Percentiles rank a stretch among this genome's conserved stretches.
Conservation (phyloP, 1,140 invertebrate species). For the Plectus sambesii region DNA sequence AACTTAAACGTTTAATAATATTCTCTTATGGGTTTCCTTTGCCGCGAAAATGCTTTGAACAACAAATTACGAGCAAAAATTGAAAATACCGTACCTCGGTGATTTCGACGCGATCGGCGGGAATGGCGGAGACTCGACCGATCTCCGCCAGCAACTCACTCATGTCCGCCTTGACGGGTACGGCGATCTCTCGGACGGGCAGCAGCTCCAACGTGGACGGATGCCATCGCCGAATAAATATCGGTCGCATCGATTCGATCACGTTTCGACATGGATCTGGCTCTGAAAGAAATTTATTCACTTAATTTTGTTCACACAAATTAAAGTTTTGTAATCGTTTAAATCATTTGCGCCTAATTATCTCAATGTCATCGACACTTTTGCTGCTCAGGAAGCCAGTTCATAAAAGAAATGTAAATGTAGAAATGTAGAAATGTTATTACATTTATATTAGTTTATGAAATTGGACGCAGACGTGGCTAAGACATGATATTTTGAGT, state of each 20-base stretch:
- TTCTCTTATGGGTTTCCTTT: too few species aligned
- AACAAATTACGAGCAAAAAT: slow-evolving; percentile 1
- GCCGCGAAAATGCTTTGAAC: slow-evolving; percentile 37
- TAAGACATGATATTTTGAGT: too few species aligned
- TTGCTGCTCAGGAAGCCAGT: too few species aligned
- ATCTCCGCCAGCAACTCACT: not conserved
- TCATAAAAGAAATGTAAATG: too few species aligned
- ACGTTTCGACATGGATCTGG: too few species aligned
- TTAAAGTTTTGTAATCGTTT: slow-evolving; percentile 1
- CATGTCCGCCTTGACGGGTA: slow-evolving; percentile 10
- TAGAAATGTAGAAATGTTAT: too few species aligned
- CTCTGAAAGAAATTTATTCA: too few species aligned
- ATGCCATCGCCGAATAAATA: slow-evolving; percentile 45
- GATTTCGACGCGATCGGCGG: slow-evolving; percentile 12
- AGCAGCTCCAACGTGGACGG: slow-evolving; percentile 43
- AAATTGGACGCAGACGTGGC: slow-evolving; percentile 4
- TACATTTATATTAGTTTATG: not conserved
- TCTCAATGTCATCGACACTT: not conserved
- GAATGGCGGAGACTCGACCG: slow-evolving; percentile 12
- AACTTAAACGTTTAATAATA: too few species aligned
- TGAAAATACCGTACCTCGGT: slow-evolving; percentile 14
- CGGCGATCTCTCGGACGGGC: slow-evolving; percentile 24
- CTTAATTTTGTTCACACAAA: too few species aligned
- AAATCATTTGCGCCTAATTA: not conserved
- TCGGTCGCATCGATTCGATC: too few species aligned